Base-by-base conservation (phyloP, 2,113 vertebrate species). In the Nerophis ophidion region DNA sequence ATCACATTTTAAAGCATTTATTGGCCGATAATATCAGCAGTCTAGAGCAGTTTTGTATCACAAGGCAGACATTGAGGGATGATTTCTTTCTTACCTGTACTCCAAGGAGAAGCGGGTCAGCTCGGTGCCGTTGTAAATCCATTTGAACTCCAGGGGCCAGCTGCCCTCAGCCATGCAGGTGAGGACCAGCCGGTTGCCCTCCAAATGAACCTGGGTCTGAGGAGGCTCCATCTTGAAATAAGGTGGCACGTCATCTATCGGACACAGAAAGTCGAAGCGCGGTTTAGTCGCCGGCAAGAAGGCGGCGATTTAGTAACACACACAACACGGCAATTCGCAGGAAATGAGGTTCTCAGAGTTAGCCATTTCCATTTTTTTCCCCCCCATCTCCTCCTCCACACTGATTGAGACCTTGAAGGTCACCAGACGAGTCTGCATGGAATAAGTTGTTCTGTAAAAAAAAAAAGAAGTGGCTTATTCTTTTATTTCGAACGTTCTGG, bases 91-190 rank as follows among this genome's bases (percentile, higher is more conserved):
- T 87, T 80, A 93, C 97, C 95, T 92, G 90, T 98, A 98, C 51
- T 98, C 97, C 87, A 98, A 82, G 12, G 97, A 97, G 89, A 98
- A 99, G 54, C 90, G 92, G n/a, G 95, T 98, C 62, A 99, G 90
- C 85, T 98, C 94, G 0, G 71, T 88, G 19, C 86, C 91, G 59
- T 98, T 95, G 84, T 96, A 95, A 12, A 99, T 88, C 96, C 97
- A 99, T 82, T 97, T 97, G 87, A 98, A 98, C 83, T 98, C 95
- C 9, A 99, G 91, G 0, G 97, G 97, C 97, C 97, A 99, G 85
- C 97, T 99, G 81, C 97, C 97, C 81, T 99, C 97, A 0, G 96
- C 97, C 95, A 99, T 98, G 88, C 97, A 99, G 2, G 97, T 99
- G 34, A 99, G 92, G 17, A 99, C 97, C 82, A 99, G 87, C 12